phyloP scores from a whole-genome alignment of 2,888 invertebrate species.

The Diarsia rubi region DNA sequence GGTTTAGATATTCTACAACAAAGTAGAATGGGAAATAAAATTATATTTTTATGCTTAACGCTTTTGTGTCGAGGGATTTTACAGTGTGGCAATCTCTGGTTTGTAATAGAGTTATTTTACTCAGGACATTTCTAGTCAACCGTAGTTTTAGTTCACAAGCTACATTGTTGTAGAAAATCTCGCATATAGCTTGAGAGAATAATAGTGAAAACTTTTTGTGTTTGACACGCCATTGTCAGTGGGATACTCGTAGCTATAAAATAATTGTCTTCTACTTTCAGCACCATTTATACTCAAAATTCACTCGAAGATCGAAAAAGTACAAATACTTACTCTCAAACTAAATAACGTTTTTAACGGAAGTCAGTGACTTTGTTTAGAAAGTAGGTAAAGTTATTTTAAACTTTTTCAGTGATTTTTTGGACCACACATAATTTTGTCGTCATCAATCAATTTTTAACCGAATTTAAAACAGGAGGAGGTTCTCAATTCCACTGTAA shows the following conservation, averaged over 20 bases:
- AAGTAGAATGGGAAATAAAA: slow-evolving; percentile 23
- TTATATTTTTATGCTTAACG: slow-evolving; percentile 45
- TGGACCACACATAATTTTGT: too few species aligned
- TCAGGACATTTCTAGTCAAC: not conserved
- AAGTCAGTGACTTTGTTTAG: too few species aligned
- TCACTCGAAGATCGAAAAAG: not conserved
- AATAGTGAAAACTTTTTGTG: not conserved
- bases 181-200: not conserved
- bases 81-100: slow-evolving; percentile 29
- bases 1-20: slow-evolving; percentile 48
- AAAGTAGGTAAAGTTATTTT: too few species aligned
- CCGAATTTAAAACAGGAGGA: too few species aligned
- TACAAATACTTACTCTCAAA: not conserved
- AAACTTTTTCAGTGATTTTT: too few species aligned
- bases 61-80: slow-evolving; percentile 17
- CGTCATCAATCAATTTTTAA: too few species aligned
- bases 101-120: slow-evolving; percentile 16
- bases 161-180: not conserved
- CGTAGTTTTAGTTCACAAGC: slow-evolving; percentile 12
- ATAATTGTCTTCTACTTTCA: not conserved
- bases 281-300: not conserved
- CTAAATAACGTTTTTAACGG: too few species aligned
- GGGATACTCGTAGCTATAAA: not conserved
- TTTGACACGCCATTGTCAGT: not conserved
- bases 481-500: too few species aligned